Evolutionary conservation across 1,140 invertebrate species (phyloP), one percentile per base, ranked within the genome.

Genomic region (Nylanderia fulva): DNA sequence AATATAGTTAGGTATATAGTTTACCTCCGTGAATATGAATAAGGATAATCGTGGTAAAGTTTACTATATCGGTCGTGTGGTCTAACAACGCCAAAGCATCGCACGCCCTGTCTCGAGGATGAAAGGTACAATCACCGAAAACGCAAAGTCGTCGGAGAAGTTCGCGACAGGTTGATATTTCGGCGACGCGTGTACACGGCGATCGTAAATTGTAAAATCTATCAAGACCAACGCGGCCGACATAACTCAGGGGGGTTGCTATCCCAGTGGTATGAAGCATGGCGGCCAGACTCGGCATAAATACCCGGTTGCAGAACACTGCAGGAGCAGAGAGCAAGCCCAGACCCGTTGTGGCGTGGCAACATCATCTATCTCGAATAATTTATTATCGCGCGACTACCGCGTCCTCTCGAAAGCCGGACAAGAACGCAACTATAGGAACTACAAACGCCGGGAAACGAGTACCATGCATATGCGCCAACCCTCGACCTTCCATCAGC

Each of bases 181-280:
- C 89, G 86, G 86, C 86, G 91, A 79, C 74, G 85, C 79, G 86
- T 85, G 79, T 84, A 90, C 87, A 76, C 72, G 64, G 79, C 58
- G 90, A 92, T 94, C 94, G 93, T 95, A 95, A 94, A 95, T 95
- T 94, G 93, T 94, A 93, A 95, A 95, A 95, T 95, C 94, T 95
- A 95, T 95, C 94, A 95, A 94, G 94, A 94, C 92, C 94, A 95
- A 94, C 93, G 93, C 91, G 92, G 92, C 93, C 92, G 92, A 93
- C 94, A 95, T 95, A 94, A 95, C 92, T 94, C 94, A 94, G 93
- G 88, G 77, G 90, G 91, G 89, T 91, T 88, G 87, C 90, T 89
- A 91, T 88, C 87, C 87, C 91, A 89, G 90, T 93, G 91, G 92
- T 94, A 94, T 94, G 94, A 94, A 94, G 93, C 94, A 94, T 95